Evolutionary conservation across 1,140 invertebrate genomes (phyloP).

Genomic region (Lordiphosa collinella): DNA sequence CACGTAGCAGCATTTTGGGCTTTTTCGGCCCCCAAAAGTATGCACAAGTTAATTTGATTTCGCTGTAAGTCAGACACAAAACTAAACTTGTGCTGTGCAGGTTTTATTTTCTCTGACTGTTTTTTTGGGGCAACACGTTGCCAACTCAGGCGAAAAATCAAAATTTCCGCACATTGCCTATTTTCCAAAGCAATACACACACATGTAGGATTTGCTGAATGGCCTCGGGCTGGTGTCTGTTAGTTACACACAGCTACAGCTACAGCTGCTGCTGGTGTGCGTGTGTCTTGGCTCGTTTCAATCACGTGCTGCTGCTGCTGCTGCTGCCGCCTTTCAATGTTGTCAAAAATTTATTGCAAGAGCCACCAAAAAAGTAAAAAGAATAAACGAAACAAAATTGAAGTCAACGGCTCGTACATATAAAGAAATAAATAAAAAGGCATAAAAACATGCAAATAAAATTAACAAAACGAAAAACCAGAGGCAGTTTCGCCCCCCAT

Average conservation of each 20-base stretch:
- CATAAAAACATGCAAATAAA: constrained; percentile 72
- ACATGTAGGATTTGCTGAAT: constrained; percentile 11
- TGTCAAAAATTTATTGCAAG: constrained; percentile 68
- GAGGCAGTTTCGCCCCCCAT: background rate
- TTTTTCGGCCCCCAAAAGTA: constrained; percentile 37
- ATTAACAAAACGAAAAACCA: constrained; percentile 58
- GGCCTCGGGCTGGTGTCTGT: constrained; percentile 2
- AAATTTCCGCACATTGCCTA: constrained; percentile 76
- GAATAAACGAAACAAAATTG: constrained; percentile 2
- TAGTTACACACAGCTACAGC: background rate
- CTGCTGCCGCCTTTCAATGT: constrained; percentile 46
- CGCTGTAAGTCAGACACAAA: constrained; percentile 52
- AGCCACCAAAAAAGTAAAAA: background rate
- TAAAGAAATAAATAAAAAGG: constrained; percentile 66
- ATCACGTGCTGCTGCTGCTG: constrained; percentile 54
- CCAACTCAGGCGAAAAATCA: constrained; percentile 74
- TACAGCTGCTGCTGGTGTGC: no score
- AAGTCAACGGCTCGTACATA: constrained; percentile 14
- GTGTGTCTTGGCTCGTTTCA: constrained; percentile 25
- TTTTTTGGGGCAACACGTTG: constrained; percentile 29
- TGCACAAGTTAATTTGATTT: constrained; percentile 75
- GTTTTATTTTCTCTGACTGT: background rate
- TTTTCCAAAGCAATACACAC: constrained; percentile 40
- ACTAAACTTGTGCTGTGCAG: constrained; percentile 30
- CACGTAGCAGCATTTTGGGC: constrained; percentile 57